Evolutionary conservation across 2,888 invertebrate genomes (phyloP).

Genomic region (Euspilapteryx auroguttella): DNA sequence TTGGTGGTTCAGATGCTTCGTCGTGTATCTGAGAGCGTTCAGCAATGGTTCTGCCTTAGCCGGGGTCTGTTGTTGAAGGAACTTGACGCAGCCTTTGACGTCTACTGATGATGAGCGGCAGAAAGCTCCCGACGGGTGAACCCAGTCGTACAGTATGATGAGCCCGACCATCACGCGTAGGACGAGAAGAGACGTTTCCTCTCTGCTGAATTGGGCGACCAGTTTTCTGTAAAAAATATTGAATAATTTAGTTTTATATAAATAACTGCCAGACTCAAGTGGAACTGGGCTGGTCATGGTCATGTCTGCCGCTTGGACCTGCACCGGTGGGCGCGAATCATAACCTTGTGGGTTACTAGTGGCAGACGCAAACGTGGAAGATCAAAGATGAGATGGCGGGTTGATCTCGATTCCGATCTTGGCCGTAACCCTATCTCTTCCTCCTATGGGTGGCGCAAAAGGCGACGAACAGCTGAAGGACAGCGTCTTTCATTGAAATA

Average conservation of each 20-base stretch:
- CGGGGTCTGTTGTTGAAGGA: constrained; percentile 85
- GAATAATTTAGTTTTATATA: too few species aligned
- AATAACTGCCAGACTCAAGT: background rate
- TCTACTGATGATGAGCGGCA: constrained; percentile 88
- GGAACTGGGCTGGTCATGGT: background rate
- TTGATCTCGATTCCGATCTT: too few species aligned
- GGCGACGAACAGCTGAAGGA: too few species aligned
- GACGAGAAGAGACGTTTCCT: constrained; percentile 88
- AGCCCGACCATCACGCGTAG: constrained; percentile 93
- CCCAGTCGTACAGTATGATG: constrained; percentile 93
- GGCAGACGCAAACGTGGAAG: too few species aligned
- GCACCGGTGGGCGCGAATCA: too few species aligned
- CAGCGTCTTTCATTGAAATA: too few species aligned
- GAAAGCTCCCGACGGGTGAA: constrained; percentile 91
- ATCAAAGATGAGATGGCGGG: too few species aligned
- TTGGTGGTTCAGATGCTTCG: constrained; percentile 90
- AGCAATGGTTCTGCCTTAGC: constrained; percentile 85
- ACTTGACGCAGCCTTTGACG: constrained; percentile 88
- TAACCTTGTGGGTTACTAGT: too few species aligned
- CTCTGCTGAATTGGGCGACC: constrained; percentile 82
- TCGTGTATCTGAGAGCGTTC: constrained; percentile 88
- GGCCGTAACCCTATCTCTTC: too few species aligned
- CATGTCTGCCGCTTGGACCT: too few species aligned
- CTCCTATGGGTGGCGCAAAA: too few species aligned
- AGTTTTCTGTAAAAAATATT: constrained; percentile 69